Evolutionary conservation across 2,113 vertebrate genomes (phyloP).

Genomic region (Hystrix cristata): DNA sequence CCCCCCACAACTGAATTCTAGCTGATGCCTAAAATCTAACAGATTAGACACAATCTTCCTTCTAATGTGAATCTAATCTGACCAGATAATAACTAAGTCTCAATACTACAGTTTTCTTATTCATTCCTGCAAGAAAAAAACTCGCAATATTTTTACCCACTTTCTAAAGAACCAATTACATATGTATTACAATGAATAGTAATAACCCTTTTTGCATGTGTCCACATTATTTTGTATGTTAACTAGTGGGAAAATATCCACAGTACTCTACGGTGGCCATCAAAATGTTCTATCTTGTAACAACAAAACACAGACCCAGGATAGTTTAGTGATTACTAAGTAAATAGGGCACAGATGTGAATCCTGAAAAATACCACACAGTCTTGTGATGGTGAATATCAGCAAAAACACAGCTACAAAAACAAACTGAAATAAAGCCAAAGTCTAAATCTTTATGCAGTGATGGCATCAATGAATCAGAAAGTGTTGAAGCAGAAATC

Average conservation of each 20-base stretch:
- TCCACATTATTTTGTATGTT: neutral
- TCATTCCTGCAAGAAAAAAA: neutral
- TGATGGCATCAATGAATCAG: neutral
- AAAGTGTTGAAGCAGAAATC: neutral
- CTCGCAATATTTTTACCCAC: neutral
- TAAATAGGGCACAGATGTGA: conserved; percentile 59
- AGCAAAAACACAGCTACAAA: neutral
- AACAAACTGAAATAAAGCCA: neutral
- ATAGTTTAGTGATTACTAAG: conserved; percentile 52
- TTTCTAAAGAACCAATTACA: neutral
- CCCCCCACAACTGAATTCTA: neutral
- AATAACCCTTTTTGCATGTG: neutral
- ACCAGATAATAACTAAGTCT: neutral
- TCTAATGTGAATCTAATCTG: neutral
- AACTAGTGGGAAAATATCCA: neutral
- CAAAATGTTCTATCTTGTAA: conserved; percentile 27
- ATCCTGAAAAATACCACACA: conserved; percentile 53
- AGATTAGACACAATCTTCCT: neutral
- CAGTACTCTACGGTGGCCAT: neutral
- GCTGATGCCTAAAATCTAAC: neutral
- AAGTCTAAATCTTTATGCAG: neutral
- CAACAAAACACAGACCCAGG: conserved; percentile 15
- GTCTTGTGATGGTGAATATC: conserved; percentile 7
- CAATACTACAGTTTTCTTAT: neutral
- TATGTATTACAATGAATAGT: neutral